These are phyloP conservation scores for Ectemnius lituratus DNA, from an alignment of 2,888 invertebrate species.

Conservation along the genomic window DNA sequence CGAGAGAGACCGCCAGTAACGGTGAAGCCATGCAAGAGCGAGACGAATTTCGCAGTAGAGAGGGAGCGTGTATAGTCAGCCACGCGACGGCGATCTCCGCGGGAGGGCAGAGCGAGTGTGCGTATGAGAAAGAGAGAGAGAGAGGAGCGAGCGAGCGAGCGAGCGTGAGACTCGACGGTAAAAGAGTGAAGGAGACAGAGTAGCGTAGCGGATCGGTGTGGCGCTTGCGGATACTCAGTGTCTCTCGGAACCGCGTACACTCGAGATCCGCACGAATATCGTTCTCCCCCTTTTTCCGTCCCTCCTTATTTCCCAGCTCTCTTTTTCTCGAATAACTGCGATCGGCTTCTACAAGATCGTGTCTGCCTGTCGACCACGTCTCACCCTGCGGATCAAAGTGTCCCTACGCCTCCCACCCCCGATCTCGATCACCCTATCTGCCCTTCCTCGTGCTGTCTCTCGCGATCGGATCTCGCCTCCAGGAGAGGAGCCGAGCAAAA, in stretches of 20 bases:
- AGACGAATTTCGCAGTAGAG: conserved; percentile 12
- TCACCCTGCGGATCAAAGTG: no score
- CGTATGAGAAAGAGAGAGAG: neutral
- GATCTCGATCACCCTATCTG: conserved; percentile 52
- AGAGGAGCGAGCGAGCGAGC: conserved; percentile 18
- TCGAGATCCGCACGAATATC: conserved; percentile 50
- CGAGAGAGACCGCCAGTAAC: conserved; percentile 7
- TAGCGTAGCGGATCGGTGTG: conserved; percentile 30
- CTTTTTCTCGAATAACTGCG: neutral
- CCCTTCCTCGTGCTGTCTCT: conserved; percentile 76
- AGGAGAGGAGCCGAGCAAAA: conserved; percentile 40
- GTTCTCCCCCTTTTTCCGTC: conserved; percentile 18
- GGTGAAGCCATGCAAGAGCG: conserved; percentile 41
- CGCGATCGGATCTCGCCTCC: conserved; percentile 64
- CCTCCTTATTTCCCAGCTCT: conserved; percentile 21
- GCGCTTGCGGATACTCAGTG: conserved; percentile 52
- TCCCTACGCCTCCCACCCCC: conserved; percentile 52
- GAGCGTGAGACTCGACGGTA: neutral
- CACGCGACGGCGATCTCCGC: neutral
- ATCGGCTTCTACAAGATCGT: neutral
- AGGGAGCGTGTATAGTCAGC: conserved; percentile 3
- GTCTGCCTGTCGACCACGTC: no score
- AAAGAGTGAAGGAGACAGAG: conserved; percentile 21
- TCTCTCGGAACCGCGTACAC: conserved; percentile 70
- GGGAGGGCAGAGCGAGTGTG: conserved; percentile 15